Conservation (phyloP, 2,113 vertebrate genomes). For the Perca fluviatilis region DNA sequence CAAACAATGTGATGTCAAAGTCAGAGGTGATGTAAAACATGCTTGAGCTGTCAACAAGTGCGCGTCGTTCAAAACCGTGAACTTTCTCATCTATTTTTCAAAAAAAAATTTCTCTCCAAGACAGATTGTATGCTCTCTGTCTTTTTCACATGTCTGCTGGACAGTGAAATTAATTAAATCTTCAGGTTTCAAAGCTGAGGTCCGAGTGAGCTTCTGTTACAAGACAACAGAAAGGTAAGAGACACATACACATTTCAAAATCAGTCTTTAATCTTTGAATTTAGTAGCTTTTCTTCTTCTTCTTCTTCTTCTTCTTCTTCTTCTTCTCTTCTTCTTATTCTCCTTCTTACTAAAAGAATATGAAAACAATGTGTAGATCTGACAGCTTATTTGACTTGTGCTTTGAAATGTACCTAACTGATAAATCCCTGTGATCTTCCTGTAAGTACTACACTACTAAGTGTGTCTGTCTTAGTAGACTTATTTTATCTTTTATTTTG, state of each 20-base stretch:
- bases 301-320: not conserved
- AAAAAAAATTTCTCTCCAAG: too few species aligned
- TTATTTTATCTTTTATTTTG: not conserved
- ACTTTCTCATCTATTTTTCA: slow-evolving; percentile 1
- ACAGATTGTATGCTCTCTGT: not conserved
- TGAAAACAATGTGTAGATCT: not conserved
- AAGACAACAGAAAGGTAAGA: slow-evolving; percentile 65
- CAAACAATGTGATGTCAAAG: slow-evolving; percentile 46
- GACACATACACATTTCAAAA: not conserved
- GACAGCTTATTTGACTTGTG: not conserved
- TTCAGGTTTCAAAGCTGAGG: slow-evolving; percentile 35
- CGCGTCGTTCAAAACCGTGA: slow-evolving; percentile 34
- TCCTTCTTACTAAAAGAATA: not conserved
- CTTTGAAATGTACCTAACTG: too few species aligned
- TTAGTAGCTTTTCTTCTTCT: not conserved
- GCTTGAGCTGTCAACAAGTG: slow-evolving; percentile 54
- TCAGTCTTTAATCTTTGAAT: not conserved
- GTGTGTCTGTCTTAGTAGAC: not conserved
- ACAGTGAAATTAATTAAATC: slow-evolving; percentile 25
- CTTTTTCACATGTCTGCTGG: slow-evolving; percentile 38
- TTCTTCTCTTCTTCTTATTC: not conserved
- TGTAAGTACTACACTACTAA: not conserved
- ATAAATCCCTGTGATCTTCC: not conserved
- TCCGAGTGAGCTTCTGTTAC: slow-evolving; percentile 29
- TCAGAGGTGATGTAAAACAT: slow-evolving; percentile 28